Conservation (phyloP, 1,140 invertebrate genomes). For the Lucilia sericata region DNA sequence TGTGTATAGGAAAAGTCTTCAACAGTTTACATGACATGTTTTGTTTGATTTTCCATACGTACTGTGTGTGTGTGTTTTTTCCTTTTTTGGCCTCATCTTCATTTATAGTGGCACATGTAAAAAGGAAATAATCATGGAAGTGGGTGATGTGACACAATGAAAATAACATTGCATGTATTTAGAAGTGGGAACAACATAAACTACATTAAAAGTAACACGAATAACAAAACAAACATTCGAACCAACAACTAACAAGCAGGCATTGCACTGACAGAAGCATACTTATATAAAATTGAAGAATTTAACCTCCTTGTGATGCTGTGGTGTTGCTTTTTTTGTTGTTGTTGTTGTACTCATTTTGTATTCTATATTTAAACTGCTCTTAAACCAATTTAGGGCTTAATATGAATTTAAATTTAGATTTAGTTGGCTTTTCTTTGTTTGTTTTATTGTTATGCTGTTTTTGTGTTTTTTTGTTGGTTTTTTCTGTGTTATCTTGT, state of each 20-base stretch:
- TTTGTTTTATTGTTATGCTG: too few relatives aligned
- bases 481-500: too few relatives aligned
- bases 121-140: constrained; percentile 18
- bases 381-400: constrained; percentile 12
- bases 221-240: background rate
- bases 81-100: background rate
- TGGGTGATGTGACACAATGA: constrained; percentile 6
- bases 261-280: background rate
- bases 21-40: constrained; percentile 22
- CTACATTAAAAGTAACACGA: background rate
- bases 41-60: constrained; percentile 4
- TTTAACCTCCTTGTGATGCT: constrained; percentile 10
- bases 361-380: constrained; percentile 19
- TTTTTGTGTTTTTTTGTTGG: too few relatives aligned
- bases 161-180: background rate
- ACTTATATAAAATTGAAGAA: background rate
- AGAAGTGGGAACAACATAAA: background rate
- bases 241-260: background rate
- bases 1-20: background rate
- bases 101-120: background rate
- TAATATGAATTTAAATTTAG: too few relatives aligned
- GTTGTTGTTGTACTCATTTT: background rate
- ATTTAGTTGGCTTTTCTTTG: too few relatives aligned
- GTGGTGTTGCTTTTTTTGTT: background rate
- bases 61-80: background rate